Base-by-base conservation (phyloP, 2,113 vertebrate species). In the Brachypodius melanocephalos region DNA sequence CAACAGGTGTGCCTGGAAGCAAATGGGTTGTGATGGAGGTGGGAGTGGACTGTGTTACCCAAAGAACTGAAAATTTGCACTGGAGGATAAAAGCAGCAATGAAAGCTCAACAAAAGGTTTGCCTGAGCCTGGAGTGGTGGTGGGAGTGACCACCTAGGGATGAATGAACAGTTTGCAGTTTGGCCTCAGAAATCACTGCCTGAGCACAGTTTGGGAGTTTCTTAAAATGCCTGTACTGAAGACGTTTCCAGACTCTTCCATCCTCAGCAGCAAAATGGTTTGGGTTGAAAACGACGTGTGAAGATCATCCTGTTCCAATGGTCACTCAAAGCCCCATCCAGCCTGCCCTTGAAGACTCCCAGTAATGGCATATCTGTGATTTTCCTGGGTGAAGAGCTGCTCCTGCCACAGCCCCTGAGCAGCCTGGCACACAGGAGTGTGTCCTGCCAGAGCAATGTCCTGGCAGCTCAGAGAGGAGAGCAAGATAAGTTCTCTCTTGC, bases 361-460 rank as follows among this genome's bases (percentile, higher is more conserved):
- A 72, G 58, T 10, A 25, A 14, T n/a, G 81, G 62, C 40, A 10
- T 58, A 12, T 9, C 25, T 28, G 0, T 38, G 42, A 52, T 42
- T 45, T 73, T 43, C n/a, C 20, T 45, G 74, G 42, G 17, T 59
- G 59, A 12, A 7, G 54, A 68, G 43, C 65, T 69, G n/a, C 34
- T 76, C 34, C 32, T 73, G 58, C 43, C 62, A 10, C 1, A 8
- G 6, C 49, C 59, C 66, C 42, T 61, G 75, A n/a, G 58, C 31
- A 49, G 28, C n/a, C 62, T n/a, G 67, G 55, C 67, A 46, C 1
- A 1, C 8, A 12, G 43, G 8, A 11, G 2, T 0, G 34, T 34
- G 48, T 71, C 59, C 71, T 58, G 59, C 83, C 57, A 38, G 82
- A 16, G 59, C 9, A 0, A 32, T 74, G 63, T 86, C 90, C 48